These are phyloP conservation scores for Heteromormyrus szaboi DNA, from an alignment of 2,797 vertebrate genomes.

Conservation along the genomic window DNA sequence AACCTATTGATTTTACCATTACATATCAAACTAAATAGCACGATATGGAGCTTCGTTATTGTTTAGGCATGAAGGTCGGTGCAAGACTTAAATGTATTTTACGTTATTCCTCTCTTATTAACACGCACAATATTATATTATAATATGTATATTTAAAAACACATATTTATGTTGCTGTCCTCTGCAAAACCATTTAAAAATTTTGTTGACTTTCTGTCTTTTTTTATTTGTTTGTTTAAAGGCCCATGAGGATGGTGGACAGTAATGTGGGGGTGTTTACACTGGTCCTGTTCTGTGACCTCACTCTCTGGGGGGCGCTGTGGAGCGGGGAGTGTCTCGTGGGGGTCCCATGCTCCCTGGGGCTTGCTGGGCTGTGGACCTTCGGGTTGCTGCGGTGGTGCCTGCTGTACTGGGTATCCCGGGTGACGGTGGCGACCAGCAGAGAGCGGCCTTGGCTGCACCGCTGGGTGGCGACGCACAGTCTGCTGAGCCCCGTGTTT, in stretches of 20 bases:
- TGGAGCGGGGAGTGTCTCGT: constrained; percentile 32
- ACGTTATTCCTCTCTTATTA: no score
- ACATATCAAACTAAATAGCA: no score
- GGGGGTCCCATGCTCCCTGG: constrained; percentile 24
- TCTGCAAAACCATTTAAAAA: not conserved
- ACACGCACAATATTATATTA: not conserved
- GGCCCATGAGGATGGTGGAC: not conserved
- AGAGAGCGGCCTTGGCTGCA: constrained; percentile 13
- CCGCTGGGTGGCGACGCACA: constrained; percentile 44
- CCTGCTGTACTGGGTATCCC: constrained; percentile 34
- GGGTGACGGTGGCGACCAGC: constrained; percentile 10
- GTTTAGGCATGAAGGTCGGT: no score
- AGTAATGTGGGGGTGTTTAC: not conserved
- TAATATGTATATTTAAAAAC: not conserved
- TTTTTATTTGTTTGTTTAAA: not conserved
- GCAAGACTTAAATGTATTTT: no score
- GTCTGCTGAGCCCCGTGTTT: constrained; percentile 50
- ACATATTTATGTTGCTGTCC: not conserved
- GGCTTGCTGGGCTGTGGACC: constrained; percentile 42
- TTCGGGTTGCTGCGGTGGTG: constrained; percentile 44
- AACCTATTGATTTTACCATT: no score
- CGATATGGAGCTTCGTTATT: no score
- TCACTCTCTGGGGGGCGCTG: constrained; percentile 13
- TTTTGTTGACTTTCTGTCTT: not conserved
- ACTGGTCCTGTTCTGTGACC: constrained; percentile 38